Evolutionary conservation across 2,113 vertebrate species (phyloP), one percentile per base, ranked within the genome.

Genomic region (Ranitomeya variabilis): DNA sequence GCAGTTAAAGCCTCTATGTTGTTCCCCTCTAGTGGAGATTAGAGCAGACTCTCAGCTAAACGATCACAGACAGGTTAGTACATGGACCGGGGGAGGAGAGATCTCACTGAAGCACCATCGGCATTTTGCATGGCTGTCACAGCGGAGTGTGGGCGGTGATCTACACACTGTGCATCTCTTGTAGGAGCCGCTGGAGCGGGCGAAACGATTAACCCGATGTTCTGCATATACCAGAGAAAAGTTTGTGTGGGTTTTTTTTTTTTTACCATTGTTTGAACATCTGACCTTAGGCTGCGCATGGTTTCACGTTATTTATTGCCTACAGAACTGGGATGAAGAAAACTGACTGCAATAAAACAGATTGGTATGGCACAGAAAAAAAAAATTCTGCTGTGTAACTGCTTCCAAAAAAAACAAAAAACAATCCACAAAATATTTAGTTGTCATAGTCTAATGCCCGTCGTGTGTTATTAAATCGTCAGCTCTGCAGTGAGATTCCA

Each of bases 401-500:
- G 91, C 94, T 91, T 92, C 94, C 92, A 89, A 81, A 90, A 59
- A 11, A 37, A 86, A 37, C 85, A 69, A 89, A 92, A 45, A 59
- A 87, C 64, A 87, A 92, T 91, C 90, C 92, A 90, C 91, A 91
- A 93, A 93, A 92, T 90, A 87, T 93, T 80, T 91, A 91, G 91
- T 87, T 91, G 87, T 90, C 91, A 91, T 87, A 91, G 92, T 92
- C 95, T 97, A 99, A 96, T 97, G 97, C 94, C 97, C 96, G 31
- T 98, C 97, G 85, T 97, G 97, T 60, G 97, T 95, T 92, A 97
- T 89, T 94, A 97, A 97, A 90, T 97, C 97, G 78, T 98, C 97
- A 37, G 97, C 97, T 91, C 97, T 94, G 94, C 97, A 95, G 93
- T 97, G 97, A 89, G 97, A 93, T 94, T 99, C 98, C 96, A 98